Evolutionary conservation across 2,888 invertebrate species (phyloP), one percentile per base, ranked within the genome.

Genomic region (Seladonia tumulorum): DNA sequence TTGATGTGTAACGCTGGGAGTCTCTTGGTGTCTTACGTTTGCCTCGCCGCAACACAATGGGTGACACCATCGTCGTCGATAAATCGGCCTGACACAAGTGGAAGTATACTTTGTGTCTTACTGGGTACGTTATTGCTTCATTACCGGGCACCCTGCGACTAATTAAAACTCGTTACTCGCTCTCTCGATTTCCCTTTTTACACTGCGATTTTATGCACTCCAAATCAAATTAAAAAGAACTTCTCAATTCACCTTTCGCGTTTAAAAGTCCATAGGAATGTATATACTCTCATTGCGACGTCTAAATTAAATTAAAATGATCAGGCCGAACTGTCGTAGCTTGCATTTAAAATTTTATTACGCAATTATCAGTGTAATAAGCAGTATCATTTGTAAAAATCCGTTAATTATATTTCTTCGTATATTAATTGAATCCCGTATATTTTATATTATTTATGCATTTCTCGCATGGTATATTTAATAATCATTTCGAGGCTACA

Each of bases 1-100:
- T 95, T 97, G 72, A 97, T 97, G 95, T 97, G 97, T 91, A 96
- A 97, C 90, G 96, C 97, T 60, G 95, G 96, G 86, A 96, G 96
- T 93, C 96, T 97, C 92, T 95, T 97, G 84, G 91, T 96, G n/a
- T 97, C 97, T 1, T 97, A 96, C 94, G 92, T 96, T 75, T 96
- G 96, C 88, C 96, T 97, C 53, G 96, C 96, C 1, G 92, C 96
- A 68, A 96, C 96, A 2, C 89, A 90, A 1, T 87, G 91, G 63
- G 71, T 85, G 18, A 90, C 89, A 42, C 89, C 89, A 45, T 88
- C 91, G 14, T 8, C 16, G 0, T 49, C 18, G 49, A 2, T 0
- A 2, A 16, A n/a, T 2, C 16, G 0, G 16, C 5, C 42, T n/a
- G 25, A 42, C 5, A 12, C 7, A 10, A 63, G 18, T 70, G 66